phyloP scores from a whole-genome alignment of 1,140 invertebrate genomes.

The Drosophila repleta region DNA sequence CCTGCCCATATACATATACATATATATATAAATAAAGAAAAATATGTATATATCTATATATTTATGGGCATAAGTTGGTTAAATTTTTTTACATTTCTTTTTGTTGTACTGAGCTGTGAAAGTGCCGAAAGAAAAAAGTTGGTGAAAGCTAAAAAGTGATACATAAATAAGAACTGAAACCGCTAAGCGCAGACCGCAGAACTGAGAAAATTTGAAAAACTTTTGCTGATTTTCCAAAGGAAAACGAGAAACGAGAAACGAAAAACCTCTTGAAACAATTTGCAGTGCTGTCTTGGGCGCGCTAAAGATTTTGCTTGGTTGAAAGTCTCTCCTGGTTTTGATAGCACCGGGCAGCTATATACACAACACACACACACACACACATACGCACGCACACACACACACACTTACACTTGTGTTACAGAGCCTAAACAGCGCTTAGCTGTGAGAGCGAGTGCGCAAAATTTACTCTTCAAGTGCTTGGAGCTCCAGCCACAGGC shows the following conservation, averaged over 20 bases:
- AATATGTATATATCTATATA: neutral
- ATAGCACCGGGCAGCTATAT: slow-evolving; percentile 49
- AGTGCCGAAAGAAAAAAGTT: slow-evolving; percentile 2
- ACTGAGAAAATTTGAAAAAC: neutral
- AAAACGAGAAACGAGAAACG: neutral
- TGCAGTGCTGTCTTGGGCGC: slow-evolving; percentile 41
- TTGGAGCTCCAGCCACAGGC: slow-evolving; percentile 12
- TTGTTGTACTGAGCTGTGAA: slow-evolving; percentile 6
- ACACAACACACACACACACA: slow-evolving; percentile 23
- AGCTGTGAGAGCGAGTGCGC: slow-evolving; percentile 26
- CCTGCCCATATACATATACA: neutral
- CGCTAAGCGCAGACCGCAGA: neutral
- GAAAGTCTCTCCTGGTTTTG: slow-evolving; percentile 34
- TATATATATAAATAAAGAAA: neutral
- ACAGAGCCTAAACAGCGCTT: slow-evolving; percentile 20
- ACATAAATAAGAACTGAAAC: neutral
- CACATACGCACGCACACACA: slow-evolving; percentile 8
- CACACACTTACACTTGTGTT: neutral
- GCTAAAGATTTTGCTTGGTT: slow-evolving; percentile 31
- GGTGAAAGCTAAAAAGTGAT: neutral
- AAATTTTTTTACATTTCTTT: slow-evolving; percentile 1
- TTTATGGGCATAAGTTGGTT: too few species aligned
- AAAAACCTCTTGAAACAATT: slow-evolving; percentile 40
- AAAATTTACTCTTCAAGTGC: slow-evolving; percentile 22
- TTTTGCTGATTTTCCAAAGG: neutral